Base-by-base conservation (phyloP, 2,113 vertebrate species). In the Phrynosoma blainvillii region DNA sequence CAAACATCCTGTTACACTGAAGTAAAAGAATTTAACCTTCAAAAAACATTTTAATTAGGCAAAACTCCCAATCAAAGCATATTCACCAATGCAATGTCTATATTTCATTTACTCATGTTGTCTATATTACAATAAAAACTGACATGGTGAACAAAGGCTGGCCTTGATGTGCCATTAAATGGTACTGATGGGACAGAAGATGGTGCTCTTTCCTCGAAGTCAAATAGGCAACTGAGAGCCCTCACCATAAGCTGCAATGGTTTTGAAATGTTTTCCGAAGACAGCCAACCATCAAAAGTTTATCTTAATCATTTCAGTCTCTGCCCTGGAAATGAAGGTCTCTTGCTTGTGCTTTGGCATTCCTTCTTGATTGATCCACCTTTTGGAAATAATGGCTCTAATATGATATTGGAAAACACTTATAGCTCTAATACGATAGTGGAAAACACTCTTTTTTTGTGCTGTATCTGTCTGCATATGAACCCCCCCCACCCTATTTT, bases 161-260 rank as follows among this genome's bases (percentile, higher is more conserved):
- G 40, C 27, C 23, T 21, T 66, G 42, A n/a, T 65, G 59, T 47
- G 36, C 73, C 52, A 62, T 56, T 59, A 73, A 73, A 36, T 73
- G 78, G 68, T 80, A 42, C 25, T 59, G 25, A 73, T 75, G 36
- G 75, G 14, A 40, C 86, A 87, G 56, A n/a, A 87, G 70, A 54
- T 76, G 79, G 86, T 52, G 86, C 86, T 82, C 86, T 82, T 82
- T 82, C 70, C 56, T 47, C 30, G 75, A 56, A 75, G 27, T 75
- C 79, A 81, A 1, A 74, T 5, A 66, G 54, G 36, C 5, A 79
- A 70, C 47, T 27, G 70, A 79, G 47, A 21, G 70, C 32, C 5
- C 42, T 40, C 12, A 54, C 12, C 23, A 47, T n/a, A 59, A 59
- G 42, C 9, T 82, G 79, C 25, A 47, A 65, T 87, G 54, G 36